Conservation (phyloP, 1,140 invertebrate species). For the Apis florea region DNA sequence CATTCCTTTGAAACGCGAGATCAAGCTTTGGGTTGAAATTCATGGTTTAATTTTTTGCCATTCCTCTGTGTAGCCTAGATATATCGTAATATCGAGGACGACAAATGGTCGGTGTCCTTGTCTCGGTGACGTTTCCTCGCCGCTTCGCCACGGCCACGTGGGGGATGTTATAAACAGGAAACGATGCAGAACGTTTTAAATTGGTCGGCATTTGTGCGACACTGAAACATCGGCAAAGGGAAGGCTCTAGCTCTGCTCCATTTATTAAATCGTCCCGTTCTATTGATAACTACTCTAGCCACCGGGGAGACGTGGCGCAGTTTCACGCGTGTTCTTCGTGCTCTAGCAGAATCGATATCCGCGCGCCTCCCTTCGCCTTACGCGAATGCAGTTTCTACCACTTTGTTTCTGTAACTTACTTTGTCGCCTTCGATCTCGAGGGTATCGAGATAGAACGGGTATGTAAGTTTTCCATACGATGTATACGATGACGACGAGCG, state of each 20-base stretch:
- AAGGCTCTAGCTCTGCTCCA: slow-evolving; percentile 26
- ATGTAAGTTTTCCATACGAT: background rate
- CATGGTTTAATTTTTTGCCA: background rate
- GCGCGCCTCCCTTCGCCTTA: background rate
- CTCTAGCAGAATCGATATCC: slow-evolving; percentile 46
- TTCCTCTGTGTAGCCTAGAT: background rate
- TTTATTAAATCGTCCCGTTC: slow-evolving; percentile 50
- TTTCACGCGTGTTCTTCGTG: slow-evolving; percentile 34
- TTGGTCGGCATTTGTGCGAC: slow-evolving; percentile 50
- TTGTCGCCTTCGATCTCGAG: background rate
- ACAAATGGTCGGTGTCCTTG: background rate
- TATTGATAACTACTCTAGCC: slow-evolving; percentile 28
- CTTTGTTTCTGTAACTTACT: background rate
- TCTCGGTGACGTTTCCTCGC: slow-evolving; percentile 16
- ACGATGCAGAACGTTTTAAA: slow-evolving; percentile 56
- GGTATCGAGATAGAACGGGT: background rate
- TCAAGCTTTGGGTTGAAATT: too few relatives aligned
- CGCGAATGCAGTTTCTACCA: background rate
- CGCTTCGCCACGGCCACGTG: slow-evolving; percentile 5
- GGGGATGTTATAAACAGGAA: slow-evolving; percentile 55
- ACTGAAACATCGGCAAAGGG: slow-evolving; percentile 41
- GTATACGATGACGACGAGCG: background rate
- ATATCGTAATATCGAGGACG: background rate
- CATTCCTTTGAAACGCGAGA: background rate
- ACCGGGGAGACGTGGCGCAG: background rate